Base-by-base conservation (phyloP, 2,888 invertebrate species). In the Catocala sponsa region DNA sequence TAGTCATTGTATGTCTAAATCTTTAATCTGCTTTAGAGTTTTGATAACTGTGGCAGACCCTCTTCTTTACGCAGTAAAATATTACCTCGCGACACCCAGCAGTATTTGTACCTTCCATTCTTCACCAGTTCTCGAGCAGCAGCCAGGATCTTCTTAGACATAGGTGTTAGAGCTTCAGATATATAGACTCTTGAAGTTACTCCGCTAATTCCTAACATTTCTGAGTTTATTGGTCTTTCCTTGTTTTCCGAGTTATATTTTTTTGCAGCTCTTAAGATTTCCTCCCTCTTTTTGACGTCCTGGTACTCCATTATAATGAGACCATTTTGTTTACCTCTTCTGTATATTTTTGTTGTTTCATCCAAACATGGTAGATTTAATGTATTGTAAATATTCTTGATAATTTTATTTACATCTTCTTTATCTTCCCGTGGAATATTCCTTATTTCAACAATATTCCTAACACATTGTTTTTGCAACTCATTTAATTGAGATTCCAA, bases 61-160 rank as follows among this genome's bases (percentile, higher is more conserved):
- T 42, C 42, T 42, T 42, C 42, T n/a, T 42, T 42, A 5, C 42
- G 9, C 11, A 42, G 11, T 42, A 42, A 42, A 42, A 38, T 51
- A 15, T 51, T 51, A 7, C 41, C 51, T 38, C 51, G 35, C 13
- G 51, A 38, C 12, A 15, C 51, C 51, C 51, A 51, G 13, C 50
- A 50, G 11, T 38, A 50, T 7, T 50, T 50, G 13, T 12, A 50
- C n/a, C 1, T 7, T 38, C 50, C 50, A 38, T 11, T 50, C 9
- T 38, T 35, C 5, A 38, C 13, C n/a, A 50, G 38, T 12, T 50
- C 50, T 5, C 50, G 35, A 38, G 50, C 12, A 13, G 50, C 50
- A 7, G 50, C 50, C n/a, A 50, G 9, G 1, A 51, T 51, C 12
- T 51, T 51, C n/a, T 51, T 15, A 15, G 15, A 15, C 15, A 15